These are phyloP conservation scores for Rhinichthys osculus DNA, from an alignment of 2,797 vertebrate genomes.

Conservation along the genomic window DNA sequence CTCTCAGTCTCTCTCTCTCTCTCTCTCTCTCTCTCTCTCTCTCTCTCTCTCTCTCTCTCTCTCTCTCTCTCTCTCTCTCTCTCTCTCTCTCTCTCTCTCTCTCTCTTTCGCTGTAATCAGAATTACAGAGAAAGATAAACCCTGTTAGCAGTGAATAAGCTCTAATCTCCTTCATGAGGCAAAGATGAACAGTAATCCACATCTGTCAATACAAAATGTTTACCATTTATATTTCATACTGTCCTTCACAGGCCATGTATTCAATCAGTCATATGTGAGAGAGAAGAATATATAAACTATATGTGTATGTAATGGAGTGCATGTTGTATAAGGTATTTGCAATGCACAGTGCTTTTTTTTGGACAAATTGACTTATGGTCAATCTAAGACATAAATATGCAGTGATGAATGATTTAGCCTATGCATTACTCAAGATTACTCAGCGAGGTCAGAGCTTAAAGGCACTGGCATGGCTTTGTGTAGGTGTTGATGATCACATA, in stretches of 20 bases:
- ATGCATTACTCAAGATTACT: slow-evolving; percentile 33
- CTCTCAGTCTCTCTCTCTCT: slow-evolving; percentile 29
- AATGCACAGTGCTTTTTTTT: slow-evolving; percentile 9
- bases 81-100: too few species aligned
- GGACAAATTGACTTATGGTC: slow-evolving; percentile 30
- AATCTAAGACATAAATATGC: slow-evolving; percentile 34
- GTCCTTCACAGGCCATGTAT: slow-evolving; percentile 60
- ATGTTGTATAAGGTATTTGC: slow-evolving; percentile 9
- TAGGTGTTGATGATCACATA: slow-evolving; percentile 36
- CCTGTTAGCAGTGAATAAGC: slow-evolving; percentile 79
- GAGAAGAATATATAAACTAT: background rate
- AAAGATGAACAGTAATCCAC: slow-evolving; percentile 85
- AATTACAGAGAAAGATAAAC: slow-evolving; percentile 72
- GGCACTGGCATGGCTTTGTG: slow-evolving; percentile 31
- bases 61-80: too few species aligned
- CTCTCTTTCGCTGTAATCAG: slow-evolving; percentile 68
- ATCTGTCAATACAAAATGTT: slow-evolving; percentile 83
- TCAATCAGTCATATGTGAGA: background rate
- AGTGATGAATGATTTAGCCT: slow-evolving; percentile 8
- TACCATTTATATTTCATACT: slow-evolving; percentile 77
- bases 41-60: slow-evolving; percentile 14
- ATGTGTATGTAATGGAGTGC: slow-evolving; percentile 3
- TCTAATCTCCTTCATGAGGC: slow-evolving; percentile 81
- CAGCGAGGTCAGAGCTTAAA: slow-evolving; percentile 46
- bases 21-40: slow-evolving; percentile 35